These are phyloP conservation scores for Podarcis raffonei DNA, from an alignment of 2,113 vertebrate genomes.

Conservation along the genomic window DNA sequence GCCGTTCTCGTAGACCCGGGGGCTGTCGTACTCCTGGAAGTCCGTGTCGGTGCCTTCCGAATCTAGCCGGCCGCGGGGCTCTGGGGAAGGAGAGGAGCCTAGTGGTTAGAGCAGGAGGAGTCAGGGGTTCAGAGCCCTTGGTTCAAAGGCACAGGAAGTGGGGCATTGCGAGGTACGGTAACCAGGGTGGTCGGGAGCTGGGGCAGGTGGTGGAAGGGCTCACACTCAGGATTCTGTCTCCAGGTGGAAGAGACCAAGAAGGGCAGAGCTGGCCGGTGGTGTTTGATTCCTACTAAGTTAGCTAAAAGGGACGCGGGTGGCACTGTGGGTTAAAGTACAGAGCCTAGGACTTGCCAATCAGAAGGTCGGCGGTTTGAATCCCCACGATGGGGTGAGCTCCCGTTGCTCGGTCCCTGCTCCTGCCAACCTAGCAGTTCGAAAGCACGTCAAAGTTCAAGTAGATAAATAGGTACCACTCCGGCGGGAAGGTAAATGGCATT, in stretches of 20 bases:
- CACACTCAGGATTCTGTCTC: no score
- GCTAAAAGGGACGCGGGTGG: no score
- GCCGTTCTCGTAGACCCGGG: slow-evolving; percentile 69
- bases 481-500: no score
- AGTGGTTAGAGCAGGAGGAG: not conserved
- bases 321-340: no score
- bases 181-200: not conserved
- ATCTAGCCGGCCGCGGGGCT: slow-evolving; percentile 62
- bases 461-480: no score
- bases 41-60: slow-evolving; percentile 72
- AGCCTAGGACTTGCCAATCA: no score
- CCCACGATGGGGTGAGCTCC: no score
- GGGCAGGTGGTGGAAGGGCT: not conserved
- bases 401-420: no score
- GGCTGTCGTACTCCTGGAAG: slow-evolving; percentile 69
- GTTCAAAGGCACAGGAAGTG: not conserved
- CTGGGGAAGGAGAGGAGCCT: slow-evolving; percentile 30
- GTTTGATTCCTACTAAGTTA: no score
- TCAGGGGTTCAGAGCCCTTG: not conserved
- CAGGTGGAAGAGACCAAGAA: not conserved
- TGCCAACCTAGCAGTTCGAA: no score
- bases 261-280: not conserved
- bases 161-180: fast-evolving
- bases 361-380: no score
- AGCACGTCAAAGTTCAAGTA: no score